Base-by-base conservation (phyloP, 2,797 vertebrate genomes). In the Arrhamphus sclerolepis region DNA sequence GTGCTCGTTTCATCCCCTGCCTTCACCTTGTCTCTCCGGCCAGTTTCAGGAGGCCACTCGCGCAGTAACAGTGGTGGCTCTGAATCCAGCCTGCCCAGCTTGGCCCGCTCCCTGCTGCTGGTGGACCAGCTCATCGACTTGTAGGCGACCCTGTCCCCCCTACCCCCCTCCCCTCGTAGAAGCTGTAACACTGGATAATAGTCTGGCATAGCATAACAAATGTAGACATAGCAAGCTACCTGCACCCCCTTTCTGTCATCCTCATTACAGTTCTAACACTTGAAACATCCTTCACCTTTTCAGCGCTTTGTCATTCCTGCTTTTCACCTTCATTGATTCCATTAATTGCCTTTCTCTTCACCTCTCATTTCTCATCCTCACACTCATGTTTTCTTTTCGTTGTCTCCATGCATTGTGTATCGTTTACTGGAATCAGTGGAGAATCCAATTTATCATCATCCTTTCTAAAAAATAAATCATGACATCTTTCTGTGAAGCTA, bases 91-190 rank as follows among this genome's bases (percentile, higher is more conserved):
- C 94, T 99, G 93, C 96, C 98, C 93, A 98, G 93, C 94, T 94
- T 99, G 95, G 95, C 96, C 90, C 95, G 96, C 92, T 97, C 98
- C 92, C 94, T 99, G 86, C 94, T 98, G 93, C 94, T 99, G 93
- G 97, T 99, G 95, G 98, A 99, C 93, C 98, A 99, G 95, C 98
- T 99, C 91, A 99, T 99, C 95, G 97, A 99, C 94, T 95, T 91
- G 84, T 89, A 83, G 88, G 69, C 81, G 56, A 7, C 63, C 39
- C 57, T 18, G 17, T 49, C 51, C 17, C 39, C 49, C 56, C 39
- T 13, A n/a, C n/a, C n/a, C n/a, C n/a, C n/a, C n/a, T 57, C 43
- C 42, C 65, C 59, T 48, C 10, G 39, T 84, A 82, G 85, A 85
- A 53, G 83, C 83, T 73, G 71, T 83, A 83, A 74, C 82, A 66